Conservation (phyloP, 1,140 invertebrate genomes). For the Apis dorsata region DNA sequence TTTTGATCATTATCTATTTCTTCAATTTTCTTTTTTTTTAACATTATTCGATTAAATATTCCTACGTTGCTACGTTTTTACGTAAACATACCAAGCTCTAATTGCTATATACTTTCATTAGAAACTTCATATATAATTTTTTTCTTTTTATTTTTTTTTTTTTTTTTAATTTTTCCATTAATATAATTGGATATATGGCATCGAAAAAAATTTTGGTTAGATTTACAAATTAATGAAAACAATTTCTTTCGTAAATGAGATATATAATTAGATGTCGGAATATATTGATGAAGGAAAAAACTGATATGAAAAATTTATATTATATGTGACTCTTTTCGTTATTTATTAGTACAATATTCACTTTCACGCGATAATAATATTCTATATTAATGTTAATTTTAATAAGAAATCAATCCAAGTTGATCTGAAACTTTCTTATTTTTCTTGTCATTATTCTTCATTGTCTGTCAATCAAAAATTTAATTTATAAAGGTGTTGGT, state of each 20-base stretch:
- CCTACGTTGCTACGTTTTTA: background rate
- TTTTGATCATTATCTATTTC: background rate
- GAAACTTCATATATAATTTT: slow-evolving; percentile 9
- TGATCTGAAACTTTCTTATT: background rate
- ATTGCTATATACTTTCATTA: slow-evolving; percentile 37
- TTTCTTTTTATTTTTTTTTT: background rate
- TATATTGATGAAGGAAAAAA: background rate
- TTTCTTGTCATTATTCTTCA: background rate
- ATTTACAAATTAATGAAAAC: background rate
- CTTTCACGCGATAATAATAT: slow-evolving; percentile 2
- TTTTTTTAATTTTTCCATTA: background rate
- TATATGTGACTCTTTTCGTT: background rate
- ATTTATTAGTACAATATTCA: background rate
- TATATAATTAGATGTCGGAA: background rate
- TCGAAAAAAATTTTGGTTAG: background rate
- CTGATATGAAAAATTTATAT: background rate
- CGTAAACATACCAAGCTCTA: slow-evolving; percentile 31
- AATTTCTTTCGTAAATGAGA: background rate
- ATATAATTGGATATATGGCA: background rate
- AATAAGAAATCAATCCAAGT: slow-evolving; percentile 21
- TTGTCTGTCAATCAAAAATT: background rate
- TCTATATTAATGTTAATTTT: background rate
- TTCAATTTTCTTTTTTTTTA: background rate
- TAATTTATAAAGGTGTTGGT: background rate
- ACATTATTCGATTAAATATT: background rate